These are phyloP conservation scores for Rhamnusium bicolor DNA, from an alignment of 2,888 invertebrate species.

Conservation along the genomic window DNA sequence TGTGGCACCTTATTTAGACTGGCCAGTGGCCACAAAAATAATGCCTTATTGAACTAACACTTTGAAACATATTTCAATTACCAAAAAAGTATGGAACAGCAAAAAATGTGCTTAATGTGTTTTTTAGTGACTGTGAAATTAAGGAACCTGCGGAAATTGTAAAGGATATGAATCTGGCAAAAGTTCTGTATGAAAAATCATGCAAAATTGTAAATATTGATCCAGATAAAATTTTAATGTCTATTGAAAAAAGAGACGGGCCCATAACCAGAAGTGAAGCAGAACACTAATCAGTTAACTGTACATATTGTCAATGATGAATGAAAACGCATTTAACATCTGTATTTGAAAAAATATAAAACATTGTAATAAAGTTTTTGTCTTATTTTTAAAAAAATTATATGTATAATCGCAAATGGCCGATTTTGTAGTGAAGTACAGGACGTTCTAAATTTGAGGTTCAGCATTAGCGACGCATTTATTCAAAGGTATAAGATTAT, in stretches of 20 bases:
- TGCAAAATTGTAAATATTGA: slow-evolving; percentile 61
- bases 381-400: not conserved
- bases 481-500: no score
- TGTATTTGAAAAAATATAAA: not conserved
- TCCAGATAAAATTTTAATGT: slow-evolving; percentile 44
- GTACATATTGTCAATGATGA: not conserved
- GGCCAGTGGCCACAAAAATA: no score
- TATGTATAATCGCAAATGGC: no score
- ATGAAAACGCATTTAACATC: not conserved
- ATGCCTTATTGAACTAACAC: no score
- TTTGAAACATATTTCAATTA: no score
- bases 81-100: no score
- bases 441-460: no score
- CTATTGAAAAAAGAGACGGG: slow-evolving; percentile 5
- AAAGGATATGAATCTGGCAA: slow-evolving; percentile 62
- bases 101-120: not conserved
- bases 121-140: slow-evolving; percentile 68
- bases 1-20: no score
- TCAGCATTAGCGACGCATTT: no score
- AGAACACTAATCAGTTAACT: not conserved
- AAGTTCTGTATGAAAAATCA: slow-evolving; percentile 67
- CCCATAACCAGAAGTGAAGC: not conserved
- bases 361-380: not conserved
- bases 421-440: no score
- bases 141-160: slow-evolving; percentile 65